Conservation (phyloP, 2,888 invertebrate species). For the Eumerus sabulonum region DNA sequence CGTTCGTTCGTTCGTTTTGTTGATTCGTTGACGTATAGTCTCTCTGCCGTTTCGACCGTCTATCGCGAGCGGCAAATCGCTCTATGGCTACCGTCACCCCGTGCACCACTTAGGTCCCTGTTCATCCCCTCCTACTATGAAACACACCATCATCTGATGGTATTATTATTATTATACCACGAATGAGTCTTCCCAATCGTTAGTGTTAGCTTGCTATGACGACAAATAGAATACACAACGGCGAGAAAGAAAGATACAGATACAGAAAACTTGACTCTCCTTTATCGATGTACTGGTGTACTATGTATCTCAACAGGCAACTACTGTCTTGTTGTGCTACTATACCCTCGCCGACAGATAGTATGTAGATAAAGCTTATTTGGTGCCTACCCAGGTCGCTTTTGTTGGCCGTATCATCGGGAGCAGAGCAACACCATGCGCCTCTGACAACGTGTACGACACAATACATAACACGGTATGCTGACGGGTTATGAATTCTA, state of each 20-base stretch:
- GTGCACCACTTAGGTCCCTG: slow-evolving; percentile 49
- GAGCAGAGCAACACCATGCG: slow-evolving; percentile 5
- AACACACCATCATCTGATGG: slow-evolving; percentile 33
- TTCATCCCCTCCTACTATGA: too few relatives aligned
- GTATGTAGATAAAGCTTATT: slow-evolving; percentile 10
- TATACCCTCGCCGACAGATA: background rate
- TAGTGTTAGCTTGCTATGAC: slow-evolving; percentile 43
- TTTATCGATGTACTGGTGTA: background rate
- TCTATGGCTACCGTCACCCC: slow-evolving; percentile 7
- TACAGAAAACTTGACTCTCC: background rate
- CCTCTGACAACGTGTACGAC: background rate
- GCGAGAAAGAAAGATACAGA: slow-evolving; percentile 13
- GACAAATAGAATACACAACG: slow-evolving; percentile 51
- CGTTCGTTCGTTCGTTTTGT: too few relatives aligned
- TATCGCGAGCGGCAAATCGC: background rate
- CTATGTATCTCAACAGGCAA: background rate
- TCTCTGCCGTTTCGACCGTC: background rate
- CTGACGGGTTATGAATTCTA: background rate
- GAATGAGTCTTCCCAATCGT: slow-evolving; percentile 48
- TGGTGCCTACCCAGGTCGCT: slow-evolving; percentile 1
- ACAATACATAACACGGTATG: background rate
- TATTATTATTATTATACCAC: slow-evolving; percentile 6
- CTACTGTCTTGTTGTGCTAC: too few relatives aligned
- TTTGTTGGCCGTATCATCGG: slow-evolving; percentile 3
- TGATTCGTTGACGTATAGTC: slow-evolving; percentile 33